These are phyloP conservation scores for Lepisosteus oculatus DNA, from an alignment of 2,113 vertebrate species.

Conservation along the genomic window DNA sequence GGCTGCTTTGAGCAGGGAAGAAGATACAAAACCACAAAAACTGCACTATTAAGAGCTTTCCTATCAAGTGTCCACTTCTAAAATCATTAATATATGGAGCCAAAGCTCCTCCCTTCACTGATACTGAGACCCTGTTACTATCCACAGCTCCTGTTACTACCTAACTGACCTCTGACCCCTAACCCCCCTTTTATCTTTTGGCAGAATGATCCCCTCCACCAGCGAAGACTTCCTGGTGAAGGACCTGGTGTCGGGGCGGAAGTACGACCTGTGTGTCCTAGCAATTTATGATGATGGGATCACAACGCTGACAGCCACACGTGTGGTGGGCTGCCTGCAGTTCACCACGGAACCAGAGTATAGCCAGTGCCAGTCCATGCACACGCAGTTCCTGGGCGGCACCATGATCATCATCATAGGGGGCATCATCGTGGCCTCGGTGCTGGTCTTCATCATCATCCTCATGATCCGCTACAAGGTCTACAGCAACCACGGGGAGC, in stretches of 20 bases:
- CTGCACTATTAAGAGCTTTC: too few species aligned
- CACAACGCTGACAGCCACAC: conserved; percentile 77
- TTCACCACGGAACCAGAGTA: conserved; percentile 78
- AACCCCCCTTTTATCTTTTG: conserved; percentile 15
- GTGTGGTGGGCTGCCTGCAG: conserved; percentile 74
- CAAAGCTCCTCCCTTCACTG: too few species aligned
- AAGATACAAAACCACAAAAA: too few species aligned
- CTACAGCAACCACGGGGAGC: conserved; percentile 72
- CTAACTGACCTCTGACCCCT: too few species aligned
- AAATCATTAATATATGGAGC: too few species aligned
- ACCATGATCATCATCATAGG: conserved; percentile 96
- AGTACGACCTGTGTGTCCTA: conserved; percentile 86
- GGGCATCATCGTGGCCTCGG: conserved; percentile 90
- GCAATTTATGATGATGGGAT: conserved; percentile 78
- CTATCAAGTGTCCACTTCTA: too few species aligned
- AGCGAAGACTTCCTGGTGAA: conserved; percentile 86
- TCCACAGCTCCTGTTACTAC: too few species aligned
- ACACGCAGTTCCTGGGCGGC: conserved; percentile 85
- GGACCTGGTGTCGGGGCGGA: conserved; percentile 82
- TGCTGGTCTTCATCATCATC: conserved; percentile 92
- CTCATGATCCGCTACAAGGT: conserved; percentile 90
- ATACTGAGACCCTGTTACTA: too few species aligned
- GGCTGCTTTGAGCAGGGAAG: too few species aligned
- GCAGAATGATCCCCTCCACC: conserved; percentile 87
- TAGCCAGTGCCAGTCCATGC: conserved; percentile 78